These are phyloP conservation scores for Sipha maydis DNA, from an alignment of 2,888 invertebrate genomes.

Conservation along the genomic window DNA sequence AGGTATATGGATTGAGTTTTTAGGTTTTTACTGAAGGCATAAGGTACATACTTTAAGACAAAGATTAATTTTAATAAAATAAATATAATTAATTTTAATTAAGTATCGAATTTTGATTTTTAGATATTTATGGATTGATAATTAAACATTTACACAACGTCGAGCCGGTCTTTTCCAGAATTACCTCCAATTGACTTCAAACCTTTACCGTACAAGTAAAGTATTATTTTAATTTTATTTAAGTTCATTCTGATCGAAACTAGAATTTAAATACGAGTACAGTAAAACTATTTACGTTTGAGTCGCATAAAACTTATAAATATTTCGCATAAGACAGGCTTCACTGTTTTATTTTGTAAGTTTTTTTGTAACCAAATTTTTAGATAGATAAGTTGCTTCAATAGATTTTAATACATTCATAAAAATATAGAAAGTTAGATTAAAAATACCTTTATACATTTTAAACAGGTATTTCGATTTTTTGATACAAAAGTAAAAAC, in stretches of 20 bases:
- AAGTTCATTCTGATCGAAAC: neutral
- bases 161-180: neutral
- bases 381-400: too few species aligned
- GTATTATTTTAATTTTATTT: neutral
- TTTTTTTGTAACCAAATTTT: neutral
- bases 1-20: neutral
- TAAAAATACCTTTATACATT: too few species aligned
- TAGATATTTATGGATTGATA: neutral
- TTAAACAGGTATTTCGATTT: too few species aligned
- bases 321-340: too few species aligned
- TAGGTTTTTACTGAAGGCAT: neutral
- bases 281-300: neutral
- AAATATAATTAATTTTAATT: neutral
- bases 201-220: conserved; percentile 42
- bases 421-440: too few species aligned
- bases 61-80: neutral
- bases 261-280: neutral
- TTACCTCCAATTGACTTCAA: conserved; percentile 47
- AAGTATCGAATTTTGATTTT: neutral
- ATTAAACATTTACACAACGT: conserved; percentile 30
- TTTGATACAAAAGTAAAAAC: too few species aligned
- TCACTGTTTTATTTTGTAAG: too few species aligned
- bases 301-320: neutral
- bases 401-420: too few species aligned
- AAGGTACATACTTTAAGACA: neutral